Conservation (phyloP, 2,113 vertebrate species). For the Neomonachus schauinslandi region DNA sequence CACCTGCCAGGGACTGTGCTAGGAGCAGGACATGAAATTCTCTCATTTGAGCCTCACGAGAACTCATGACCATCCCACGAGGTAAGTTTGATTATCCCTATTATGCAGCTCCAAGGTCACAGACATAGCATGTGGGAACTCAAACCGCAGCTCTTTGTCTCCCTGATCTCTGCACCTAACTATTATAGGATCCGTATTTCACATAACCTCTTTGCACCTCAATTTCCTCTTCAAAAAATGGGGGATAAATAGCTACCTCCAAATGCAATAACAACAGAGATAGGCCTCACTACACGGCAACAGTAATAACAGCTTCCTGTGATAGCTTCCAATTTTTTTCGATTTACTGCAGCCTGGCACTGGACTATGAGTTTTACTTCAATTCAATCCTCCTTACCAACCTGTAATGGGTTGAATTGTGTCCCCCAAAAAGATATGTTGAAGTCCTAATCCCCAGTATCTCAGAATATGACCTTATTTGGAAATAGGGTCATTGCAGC, state of each 20-base stretch:
- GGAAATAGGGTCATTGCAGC: neutral
- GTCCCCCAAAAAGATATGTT: neutral
- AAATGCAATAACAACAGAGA: neutral
- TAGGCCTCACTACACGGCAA: neutral
- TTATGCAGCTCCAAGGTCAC: neutral
- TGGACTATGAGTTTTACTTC: neutral
- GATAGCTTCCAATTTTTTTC: neutral
- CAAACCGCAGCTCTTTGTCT: neutral
- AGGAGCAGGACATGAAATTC: neutral
- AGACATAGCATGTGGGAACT: neutral
- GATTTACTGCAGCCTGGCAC: neutral
- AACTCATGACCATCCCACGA: no score
- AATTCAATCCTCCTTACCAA: neutral
- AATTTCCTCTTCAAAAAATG: neutral
- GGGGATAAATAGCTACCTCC: neutral
- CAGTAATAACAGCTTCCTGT: neutral
- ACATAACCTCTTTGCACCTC: neutral
- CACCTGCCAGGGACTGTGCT: neutral
- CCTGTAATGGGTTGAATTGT: neutral
- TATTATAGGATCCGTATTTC: neutral
- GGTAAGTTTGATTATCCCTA: neutral
- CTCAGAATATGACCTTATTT: neutral
- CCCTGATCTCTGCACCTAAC: neutral
- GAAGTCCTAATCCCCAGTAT: neutral
- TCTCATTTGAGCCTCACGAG: neutral